Conservation (phyloP, 2,113 vertebrate species). For the Pachycephala philippinensis region DNA sequence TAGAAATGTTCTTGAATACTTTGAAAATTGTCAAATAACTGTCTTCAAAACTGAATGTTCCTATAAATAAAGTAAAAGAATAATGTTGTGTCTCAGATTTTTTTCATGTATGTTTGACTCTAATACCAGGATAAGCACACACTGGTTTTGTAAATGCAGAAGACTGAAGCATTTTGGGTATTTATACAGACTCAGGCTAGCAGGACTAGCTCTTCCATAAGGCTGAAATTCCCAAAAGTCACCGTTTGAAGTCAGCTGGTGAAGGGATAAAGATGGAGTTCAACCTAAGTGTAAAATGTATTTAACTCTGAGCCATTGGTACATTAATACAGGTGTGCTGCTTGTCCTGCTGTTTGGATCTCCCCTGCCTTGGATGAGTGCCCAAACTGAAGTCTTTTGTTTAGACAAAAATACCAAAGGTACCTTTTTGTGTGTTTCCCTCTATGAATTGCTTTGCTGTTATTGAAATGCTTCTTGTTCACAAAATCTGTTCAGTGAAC, state of each 20-base stretch:
- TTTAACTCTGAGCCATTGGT: not conserved
- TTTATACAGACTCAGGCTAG: not conserved
- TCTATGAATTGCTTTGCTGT: not conserved
- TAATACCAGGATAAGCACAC: not conserved
- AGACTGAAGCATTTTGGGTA: not conserved
- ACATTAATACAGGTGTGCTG: not conserved
- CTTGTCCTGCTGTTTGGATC: not conserved
- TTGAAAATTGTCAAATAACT: not conserved
- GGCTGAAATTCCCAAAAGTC: not conserved
- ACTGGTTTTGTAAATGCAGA: not conserved
- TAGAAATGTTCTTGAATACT: not conserved
- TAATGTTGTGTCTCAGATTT: not conserved
- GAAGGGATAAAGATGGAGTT: not conserved
- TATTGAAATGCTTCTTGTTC: not conserved
- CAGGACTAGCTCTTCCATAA: not conserved
- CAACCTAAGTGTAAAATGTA: not conserved
- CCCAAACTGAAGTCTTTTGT: not conserved
- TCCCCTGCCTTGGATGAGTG: not conserved
- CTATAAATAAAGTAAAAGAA: not conserved
- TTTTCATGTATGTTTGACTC: not conserved
- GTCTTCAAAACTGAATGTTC: not conserved
- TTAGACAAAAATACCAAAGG: not conserved
- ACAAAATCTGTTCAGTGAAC: not conserved
- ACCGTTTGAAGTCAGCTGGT: not conserved
- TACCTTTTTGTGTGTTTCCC: not conserved